Conservation (phyloP, 2,888 invertebrate genomes). For the Molorchus minor region DNA sequence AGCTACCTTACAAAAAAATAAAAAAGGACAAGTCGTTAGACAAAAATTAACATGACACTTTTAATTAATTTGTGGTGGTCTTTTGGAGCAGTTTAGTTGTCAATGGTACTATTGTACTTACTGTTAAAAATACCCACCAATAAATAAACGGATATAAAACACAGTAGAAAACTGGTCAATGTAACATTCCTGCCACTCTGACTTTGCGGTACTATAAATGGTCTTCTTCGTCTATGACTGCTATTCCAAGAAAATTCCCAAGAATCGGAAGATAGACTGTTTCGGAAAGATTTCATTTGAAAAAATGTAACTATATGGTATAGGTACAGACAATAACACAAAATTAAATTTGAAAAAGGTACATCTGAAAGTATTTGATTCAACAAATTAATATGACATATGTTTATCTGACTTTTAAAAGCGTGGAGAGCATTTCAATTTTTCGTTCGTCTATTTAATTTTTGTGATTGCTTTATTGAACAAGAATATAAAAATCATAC, state of each 20-base stretch:
- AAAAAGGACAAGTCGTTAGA: no score
- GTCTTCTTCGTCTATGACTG: constrained; percentile 15
- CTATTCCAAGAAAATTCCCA: constrained; percentile 34
- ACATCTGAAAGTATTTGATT: not conserved
- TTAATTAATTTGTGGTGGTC: no score
- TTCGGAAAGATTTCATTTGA: constrained; percentile 16
- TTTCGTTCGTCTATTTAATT: no score
- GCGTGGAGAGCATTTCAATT: no score
- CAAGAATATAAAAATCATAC: no score
- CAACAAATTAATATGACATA: no score
- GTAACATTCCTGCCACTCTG: constrained; percentile 31
- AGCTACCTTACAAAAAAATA: no score
- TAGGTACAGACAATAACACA: not conserved
- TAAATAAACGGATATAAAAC: constrained; percentile 33
- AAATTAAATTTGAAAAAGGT: not conserved
- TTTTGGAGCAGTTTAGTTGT: no score
- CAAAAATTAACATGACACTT: no score
- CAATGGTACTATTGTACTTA: not conserved
- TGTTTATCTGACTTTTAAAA: no score
- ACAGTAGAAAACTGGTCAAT: constrained; percentile 29
- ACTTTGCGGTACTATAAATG: constrained; percentile 22
- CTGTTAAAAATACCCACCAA: constrained; percentile 24
- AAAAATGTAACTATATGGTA: no score
- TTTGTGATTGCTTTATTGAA: no score
- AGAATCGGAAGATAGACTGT: constrained; percentile 29